Evolutionary conservation across 2,113 vertebrate species (phyloP), one percentile per base, ranked within the genome.

Genomic region (Sialia sialis): DNA sequence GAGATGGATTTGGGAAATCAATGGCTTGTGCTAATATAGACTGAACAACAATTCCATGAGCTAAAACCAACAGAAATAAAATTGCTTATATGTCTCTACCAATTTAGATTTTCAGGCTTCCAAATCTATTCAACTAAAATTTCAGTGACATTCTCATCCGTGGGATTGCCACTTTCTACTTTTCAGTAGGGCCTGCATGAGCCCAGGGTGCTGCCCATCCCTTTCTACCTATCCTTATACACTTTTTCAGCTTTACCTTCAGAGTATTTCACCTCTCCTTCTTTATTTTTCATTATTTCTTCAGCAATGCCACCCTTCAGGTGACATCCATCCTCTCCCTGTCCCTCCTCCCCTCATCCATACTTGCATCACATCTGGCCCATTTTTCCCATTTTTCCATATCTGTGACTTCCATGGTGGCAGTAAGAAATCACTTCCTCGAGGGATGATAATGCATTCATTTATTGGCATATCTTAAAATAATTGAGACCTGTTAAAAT

Each of bases 331-430:
- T 14, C 43, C 10, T 1, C 7, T 77, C 46, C 56, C 34, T 62
- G 25, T 15, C 41, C 2, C 60, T 67, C 43, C 52, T 70, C 3
- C 0, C 0, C 6, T 48, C 49, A 22, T 32, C 56, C 1, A 0
- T 26, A 29, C 51, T 34, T 41, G 16, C 18, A 34, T 14, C 49
- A 23, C 3, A 1, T 30, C 25, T 2, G 1, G 4, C 16, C 32
- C 18, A 2, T 58, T 62, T 30, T 30, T 8, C 38, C 63, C 0
- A 0, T 68, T 87, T 82, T 84, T 62, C 83, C 43, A 2, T 6
- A 9, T 43, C 48, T 89, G 8, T 26, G 48, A 9, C 38, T 88
- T 76, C 41, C 59, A 20, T 1, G 14, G 63, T 15, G 16, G 27
- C 49, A 62, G 20, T 8, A 59, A 81, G 58, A 87, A 69, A 72